Evolutionary conservation across 2,888 invertebrate species (phyloP).

Genomic region (Ophion ventricosus): DNA sequence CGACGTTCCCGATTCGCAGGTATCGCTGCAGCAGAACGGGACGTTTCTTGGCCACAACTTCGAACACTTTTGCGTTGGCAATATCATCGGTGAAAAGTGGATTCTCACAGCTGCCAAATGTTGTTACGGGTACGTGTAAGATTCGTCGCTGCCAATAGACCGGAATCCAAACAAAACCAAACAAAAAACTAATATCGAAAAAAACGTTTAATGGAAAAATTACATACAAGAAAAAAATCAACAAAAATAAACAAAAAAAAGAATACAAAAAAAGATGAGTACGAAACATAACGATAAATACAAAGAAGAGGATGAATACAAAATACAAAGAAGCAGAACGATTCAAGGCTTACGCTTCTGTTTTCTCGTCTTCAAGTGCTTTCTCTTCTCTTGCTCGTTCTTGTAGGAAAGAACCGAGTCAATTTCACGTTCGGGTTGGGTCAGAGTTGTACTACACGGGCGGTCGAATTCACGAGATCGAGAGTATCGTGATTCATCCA

Average conservation of each 20-base stretch:
- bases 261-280: no score
- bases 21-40: conserved; percentile 74
- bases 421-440: conserved; percentile 73
- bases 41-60: conserved; percentile 75
- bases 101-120: conserved; percentile 76
- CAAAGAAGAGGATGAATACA: no score
- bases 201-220: no score
- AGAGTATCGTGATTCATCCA: conserved; percentile 71
- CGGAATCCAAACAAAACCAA: neutral
- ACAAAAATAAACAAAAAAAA: conserved; percentile 6
- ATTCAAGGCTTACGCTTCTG: conserved; percentile 9
- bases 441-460: conserved; percentile 70
- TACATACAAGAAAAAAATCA: no score
- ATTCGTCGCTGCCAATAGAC: conserved; percentile 21
- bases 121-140: conserved; percentile 68
- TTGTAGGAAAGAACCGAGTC: conserved; percentile 62
- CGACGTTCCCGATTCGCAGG: conserved; percentile 52
- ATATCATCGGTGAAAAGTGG: conserved; percentile 73
- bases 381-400: no score
- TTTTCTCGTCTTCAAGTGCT: no score
- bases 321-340: conserved; percentile 30
- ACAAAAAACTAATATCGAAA: no score
- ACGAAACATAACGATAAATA: no score
- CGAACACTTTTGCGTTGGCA: conserved; percentile 73
- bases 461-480: conserved; percentile 70